Evolutionary conservation across 1,140 invertebrate species (phyloP).

Genomic region (Steinernema khuongi): DNA sequence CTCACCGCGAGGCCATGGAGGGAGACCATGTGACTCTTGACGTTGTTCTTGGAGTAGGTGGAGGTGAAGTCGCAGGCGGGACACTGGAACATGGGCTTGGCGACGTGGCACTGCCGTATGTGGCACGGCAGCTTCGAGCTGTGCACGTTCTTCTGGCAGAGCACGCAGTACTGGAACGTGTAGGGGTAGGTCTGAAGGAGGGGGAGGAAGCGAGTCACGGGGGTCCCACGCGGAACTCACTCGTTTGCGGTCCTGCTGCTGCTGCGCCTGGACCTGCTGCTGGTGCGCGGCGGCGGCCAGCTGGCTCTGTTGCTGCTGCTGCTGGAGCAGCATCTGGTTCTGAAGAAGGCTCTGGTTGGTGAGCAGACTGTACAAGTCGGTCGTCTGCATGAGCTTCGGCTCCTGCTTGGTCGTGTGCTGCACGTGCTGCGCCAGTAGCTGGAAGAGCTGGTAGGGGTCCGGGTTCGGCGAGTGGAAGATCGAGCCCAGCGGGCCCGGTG

Average conservation of each 20-base stretch:
- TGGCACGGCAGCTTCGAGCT: conserved; percentile 37
- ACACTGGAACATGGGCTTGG: conserved; percentile 42
- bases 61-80: conserved; percentile 43
- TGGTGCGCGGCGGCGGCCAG: conserved; percentile 6
- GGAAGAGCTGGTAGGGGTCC: neutral
- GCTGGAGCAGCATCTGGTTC: neutral
- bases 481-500: neutral
- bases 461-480: neutral
- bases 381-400: neutral
- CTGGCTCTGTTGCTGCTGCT: conserved; percentile 2
- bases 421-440: neutral
- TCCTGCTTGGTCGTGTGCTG: neutral
- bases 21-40: conserved; percentile 41
- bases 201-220: neutral
- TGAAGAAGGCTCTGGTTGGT: conserved; percentile 5
- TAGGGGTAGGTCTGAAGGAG: conserved; percentile 36
- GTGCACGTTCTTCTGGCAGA: conserved; percentile 40
- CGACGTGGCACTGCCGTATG: conserved; percentile 39
- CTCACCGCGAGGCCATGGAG: conserved; percentile 34
- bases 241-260: neutral
- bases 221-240: neutral
- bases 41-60: conserved; percentile 42
- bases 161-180: conserved; percentile 38
- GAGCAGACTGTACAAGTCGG: neutral
- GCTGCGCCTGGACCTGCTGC: neutral